Evolutionary conservation across 1,140 invertebrate genomes (phyloP), one percentile per base, ranked within the genome.

Genomic region (Penaeus japonicus): DNA sequence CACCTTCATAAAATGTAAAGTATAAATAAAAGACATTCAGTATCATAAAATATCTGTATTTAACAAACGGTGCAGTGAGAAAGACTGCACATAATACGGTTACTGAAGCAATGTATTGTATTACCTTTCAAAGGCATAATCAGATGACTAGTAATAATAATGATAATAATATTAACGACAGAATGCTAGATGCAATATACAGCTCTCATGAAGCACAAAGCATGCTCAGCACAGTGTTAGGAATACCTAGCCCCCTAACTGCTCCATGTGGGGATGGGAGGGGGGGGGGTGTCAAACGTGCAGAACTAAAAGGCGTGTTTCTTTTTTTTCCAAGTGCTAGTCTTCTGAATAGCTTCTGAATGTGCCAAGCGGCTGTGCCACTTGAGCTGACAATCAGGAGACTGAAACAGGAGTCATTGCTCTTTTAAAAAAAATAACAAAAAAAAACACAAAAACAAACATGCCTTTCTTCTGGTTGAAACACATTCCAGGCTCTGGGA

Each of bases 41-140:
- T 79, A 84, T 84, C 83, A 84, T 84, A 84, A 84, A 84, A 84
- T 84, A 84, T 84, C 59, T 84, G 83, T 84, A 84, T 84, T 84
- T 84, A 84, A 84, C 83, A 84, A 84, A 84, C 65, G 75, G 83
- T 84, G 39, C 83, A 84, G 83, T 30, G 53, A 47, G 65, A 84
- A 84, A 84, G 65, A 73, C 83, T 84, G 83, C 83, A 84, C 83
- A 73, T 84, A 70, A 84, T 84, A 62, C 32, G 75, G 70, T 73
- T 70, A 84, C 39, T 84, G 53, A 84, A 73, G 39, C 83, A 39
- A 84, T 47, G 82, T 84, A 47, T 32, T 84, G 65, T 73, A 84
- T 84, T 70, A 84, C 83, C 83, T 84, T 75, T 73, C 65, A 73
- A 54, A 84, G 83, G 83, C 65, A 62, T 84, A 84, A 84, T 84